Percentiles rank a stretch among this genome's conserved stretches.
These are phyloP conservation scores for Poeciliopsis infans DNA, from an alignment of 2,797 vertebrate genomes.

Conservation along the genomic window DNA sequence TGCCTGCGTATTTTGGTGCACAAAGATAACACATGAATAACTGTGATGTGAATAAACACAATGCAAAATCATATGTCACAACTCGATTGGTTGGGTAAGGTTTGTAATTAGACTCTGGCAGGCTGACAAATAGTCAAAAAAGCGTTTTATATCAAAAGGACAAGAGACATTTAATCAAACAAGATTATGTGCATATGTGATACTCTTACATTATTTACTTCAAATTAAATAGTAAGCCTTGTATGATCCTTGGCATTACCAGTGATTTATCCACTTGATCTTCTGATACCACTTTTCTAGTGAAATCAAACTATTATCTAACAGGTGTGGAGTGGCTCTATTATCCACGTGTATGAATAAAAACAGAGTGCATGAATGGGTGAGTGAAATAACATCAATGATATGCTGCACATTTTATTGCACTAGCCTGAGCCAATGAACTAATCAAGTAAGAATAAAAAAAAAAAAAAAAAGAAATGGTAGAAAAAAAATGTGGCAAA, in stretches of 20 bases:
- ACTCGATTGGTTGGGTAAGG: conserved; percentile 11
- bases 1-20: conserved; percentile 1
- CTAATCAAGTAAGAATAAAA: too few relatives aligned
- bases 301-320: not conserved
- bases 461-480: too few relatives aligned
- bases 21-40: not conserved
- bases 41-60: conserved; percentile 5
- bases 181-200: not conserved
- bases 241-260: not conserved
- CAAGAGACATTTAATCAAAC: not conserved
- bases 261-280: not conserved
- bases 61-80: not conserved
- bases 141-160: conserved; percentile 9
- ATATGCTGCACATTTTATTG: not conserved
- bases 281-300: not conserved
- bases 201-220: not conserved
- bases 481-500: not conserved
- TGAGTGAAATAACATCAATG: not conserved
- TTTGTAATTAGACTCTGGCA: conserved; percentile 26
- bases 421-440: not conserved
- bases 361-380: not conserved
- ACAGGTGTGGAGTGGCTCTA: not conserved
- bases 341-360: not conserved
- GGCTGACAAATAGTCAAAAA: conserved; percentile 14
- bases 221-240: not conserved